phyloP scores from a whole-genome alignment of 2,113 vertebrate species.

The Hydropotes inermis region DNA sequence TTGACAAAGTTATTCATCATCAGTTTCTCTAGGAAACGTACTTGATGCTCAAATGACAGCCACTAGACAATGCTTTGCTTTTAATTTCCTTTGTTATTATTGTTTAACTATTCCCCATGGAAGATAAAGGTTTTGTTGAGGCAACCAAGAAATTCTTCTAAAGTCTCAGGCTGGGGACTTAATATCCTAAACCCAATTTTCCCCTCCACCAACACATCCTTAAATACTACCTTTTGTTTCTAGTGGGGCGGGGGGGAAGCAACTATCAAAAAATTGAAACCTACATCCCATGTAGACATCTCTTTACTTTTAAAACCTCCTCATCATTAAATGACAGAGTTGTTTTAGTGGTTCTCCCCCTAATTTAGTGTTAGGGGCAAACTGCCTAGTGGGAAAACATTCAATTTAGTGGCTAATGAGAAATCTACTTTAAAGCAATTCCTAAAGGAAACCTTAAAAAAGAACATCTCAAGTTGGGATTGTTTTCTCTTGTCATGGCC shows the following conservation, averaged over 20 bases:
- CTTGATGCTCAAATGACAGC: not conserved
- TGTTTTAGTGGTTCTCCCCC: conserved; percentile 18
- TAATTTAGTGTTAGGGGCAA: conserved; percentile 36
- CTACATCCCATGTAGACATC: not conserved
- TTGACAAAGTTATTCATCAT: not conserved
- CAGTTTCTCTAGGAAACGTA: not conserved
- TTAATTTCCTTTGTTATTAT: not conserved
- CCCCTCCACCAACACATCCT: not conserved
- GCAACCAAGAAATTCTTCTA: not conserved
- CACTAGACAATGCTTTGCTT: not conserved
- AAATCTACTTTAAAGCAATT: conserved; percentile 53
- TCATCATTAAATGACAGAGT: not conserved
- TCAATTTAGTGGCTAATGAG: conserved; percentile 53
- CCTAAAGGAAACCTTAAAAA: conserved; percentile 19
- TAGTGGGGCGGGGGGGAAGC: not conserved
- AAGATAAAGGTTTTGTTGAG: not conserved
- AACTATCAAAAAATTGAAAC: not conserved
- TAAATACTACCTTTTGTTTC: not conserved
- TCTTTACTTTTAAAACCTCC: not conserved
- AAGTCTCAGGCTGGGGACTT: not conserved
- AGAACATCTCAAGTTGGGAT: not conserved
- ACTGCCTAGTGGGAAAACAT: conserved; percentile 40
- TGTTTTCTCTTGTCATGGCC: not conserved
- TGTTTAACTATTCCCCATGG: not conserved
- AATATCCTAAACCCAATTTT: not conserved